Base-by-base conservation (phyloP, 92 coral and sea anemone species). In the Palythoa heliodiscus region DNA sequence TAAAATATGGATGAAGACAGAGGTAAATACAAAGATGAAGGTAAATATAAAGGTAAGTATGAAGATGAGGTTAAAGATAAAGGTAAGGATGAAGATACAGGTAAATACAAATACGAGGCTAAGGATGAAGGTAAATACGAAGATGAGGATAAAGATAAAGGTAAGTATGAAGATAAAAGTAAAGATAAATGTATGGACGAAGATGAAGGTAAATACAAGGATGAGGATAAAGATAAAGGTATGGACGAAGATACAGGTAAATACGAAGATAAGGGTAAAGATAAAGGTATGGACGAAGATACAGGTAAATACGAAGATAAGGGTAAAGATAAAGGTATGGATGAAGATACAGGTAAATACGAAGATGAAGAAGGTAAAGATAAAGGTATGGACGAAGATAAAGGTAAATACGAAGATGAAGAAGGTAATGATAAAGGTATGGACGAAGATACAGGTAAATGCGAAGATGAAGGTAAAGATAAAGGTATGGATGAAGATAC, bases 21-120 rank as follows among this genome's bases (percentile, higher is more conserved):
- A 54, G 60, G 14, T 54, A 9, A 11, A 54, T 7, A 54, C 16
- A 15, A 54, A 54, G 14, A 54, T 17, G 16, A 54, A 7, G 60
- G 60, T 54, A 54, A 54, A 17, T 11, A 17, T 11, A 54, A 54
- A 5, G 60, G 60, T 90, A 90, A 52, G 88, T 78, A 54, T 54
- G 60, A 7, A 54, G 70, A 22, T 19, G 19, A 17, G 10, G 11
- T 11, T 16, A 64, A 64, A 19, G 29, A 19, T 22, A 64, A 4
- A 17, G 24, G 70, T 22, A 3, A 14, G 19, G 70, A 19, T 22
- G 70, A 19, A 17, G 70, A 19, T 64, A 64, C 3, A 19, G 9
- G 0, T 16, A 19, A 20, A 17, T 15, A 20, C 17, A 20, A 63
- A 63, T 3, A 17, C 17, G 17, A 9, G 23, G 23, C 9, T 17